Percentiles rank a stretch among this genome's conserved stretches.
Conservation (phyloP, 2,888 invertebrate species). For the Synergus japonicus region DNA sequence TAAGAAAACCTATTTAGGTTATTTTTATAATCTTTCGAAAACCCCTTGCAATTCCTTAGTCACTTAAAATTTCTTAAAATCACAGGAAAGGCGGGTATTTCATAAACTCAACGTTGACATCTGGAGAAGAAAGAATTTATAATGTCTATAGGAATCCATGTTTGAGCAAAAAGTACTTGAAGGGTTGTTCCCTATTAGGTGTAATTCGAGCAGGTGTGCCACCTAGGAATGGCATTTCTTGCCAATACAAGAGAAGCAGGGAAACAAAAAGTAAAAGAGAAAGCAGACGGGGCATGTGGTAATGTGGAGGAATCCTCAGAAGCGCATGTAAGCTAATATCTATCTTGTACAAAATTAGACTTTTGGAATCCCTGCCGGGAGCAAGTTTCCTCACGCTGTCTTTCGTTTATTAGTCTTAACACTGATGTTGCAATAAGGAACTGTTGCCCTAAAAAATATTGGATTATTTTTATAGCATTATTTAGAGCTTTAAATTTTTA, state of each 20-base stretch:
- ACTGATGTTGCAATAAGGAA: background rate
- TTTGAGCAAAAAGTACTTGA: slow-evolving; percentile 11
- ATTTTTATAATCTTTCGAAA: no score
- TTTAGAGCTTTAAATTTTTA: no score
- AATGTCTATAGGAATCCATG: background rate
- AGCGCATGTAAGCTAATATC: slow-evolving; percentile 65
- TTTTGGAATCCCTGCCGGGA: slow-evolving; percentile 56
- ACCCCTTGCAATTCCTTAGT: no score
- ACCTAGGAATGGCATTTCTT: slow-evolving; percentile 43
- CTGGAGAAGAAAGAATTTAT: background rate
- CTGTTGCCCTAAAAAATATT: background rate
- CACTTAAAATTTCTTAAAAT: no score
- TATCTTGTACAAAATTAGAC: slow-evolving; percentile 70
- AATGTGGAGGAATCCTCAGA: slow-evolving; percentile 40
- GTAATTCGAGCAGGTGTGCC: slow-evolving; percentile 63
- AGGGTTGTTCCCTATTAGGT: slow-evolving; percentile 38
- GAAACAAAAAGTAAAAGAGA: slow-evolving; percentile 44
- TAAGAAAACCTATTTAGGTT: background rate
- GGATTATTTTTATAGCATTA: background rate
- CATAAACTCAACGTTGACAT: background rate
- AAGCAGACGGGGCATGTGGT: slow-evolving; percentile 17
- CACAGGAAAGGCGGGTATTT: background rate
- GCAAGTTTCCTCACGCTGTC: slow-evolving; percentile 52
- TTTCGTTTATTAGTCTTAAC: slow-evolving; percentile 58
- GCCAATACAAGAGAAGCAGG: slow-evolving; percentile 36